These are phyloP conservation scores for Acanthurus leucopareius DNA, from an alignment of 2,797 vertebrate species.

Conservation along the genomic window DNA sequence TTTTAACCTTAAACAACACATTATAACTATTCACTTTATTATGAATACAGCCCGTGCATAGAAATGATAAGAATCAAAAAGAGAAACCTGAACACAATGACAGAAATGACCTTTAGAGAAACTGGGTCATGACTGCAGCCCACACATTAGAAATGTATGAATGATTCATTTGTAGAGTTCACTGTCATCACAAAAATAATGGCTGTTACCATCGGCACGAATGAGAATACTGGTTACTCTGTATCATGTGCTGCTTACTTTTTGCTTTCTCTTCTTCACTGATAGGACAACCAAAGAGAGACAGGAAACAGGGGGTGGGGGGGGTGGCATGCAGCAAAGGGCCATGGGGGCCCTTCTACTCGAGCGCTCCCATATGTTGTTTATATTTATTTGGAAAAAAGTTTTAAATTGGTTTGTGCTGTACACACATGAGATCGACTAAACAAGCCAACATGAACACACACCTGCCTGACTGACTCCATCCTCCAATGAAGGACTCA, in stretches of 20 bases:
- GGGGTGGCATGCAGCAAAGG: too few species aligned
- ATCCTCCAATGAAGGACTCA: background rate
- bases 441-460: conserved; percentile 25
- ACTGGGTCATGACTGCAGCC: conserved; percentile 29
- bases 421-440: conserved; percentile 6
- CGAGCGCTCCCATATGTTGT: too few species aligned
- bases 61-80: background rate
- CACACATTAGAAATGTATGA: background rate
- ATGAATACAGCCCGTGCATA: background rate
- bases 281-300: too few species aligned
- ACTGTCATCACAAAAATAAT: conserved; percentile 1
- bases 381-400: background rate
- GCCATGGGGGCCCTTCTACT: too few species aligned
- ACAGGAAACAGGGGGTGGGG: too few species aligned
- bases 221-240: background rate
- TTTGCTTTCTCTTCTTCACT: background rate
- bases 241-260: background rate
- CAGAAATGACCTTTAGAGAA: conserved; percentile 27
- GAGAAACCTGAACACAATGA: background rate
- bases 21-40: background rate
- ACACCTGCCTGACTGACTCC: conserved; percentile 16
- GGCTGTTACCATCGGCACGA: background rate
- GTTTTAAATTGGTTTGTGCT: background rate
- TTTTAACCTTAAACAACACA: background rate
- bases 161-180: conserved; percentile 10